Evolutionary conservation across 2,113 vertebrate genomes (phyloP).

Genomic region (western clawed frog (Xenopus tropicalis)): UCB_Xtro_10.0 CM004448.2:33924001-33924500

Average conservation of each 20-base stretch:
- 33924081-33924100: no score
- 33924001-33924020: no score
- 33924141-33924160: no score
- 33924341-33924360: conserved; percentile 29
- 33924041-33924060: no score
- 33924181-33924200: background rate
- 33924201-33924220: background rate
- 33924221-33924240: conserved; percentile 21
- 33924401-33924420: conserved; percentile 4
- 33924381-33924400: conserved; percentile 37
- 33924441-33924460: background rate
- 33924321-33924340: conserved; percentile 30
- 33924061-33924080: no score
- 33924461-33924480: background rate
- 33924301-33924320: background rate
- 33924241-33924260: conserved; percentile 26
- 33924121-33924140: no score
- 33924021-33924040: no score
- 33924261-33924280: conserved; percentile 3
- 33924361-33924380: conserved; percentile 27
- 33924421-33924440: background rate
- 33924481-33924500: no score
- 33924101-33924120: no score
- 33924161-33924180: no score
- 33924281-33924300: conserved; percentile 14